Conservation (phyloP, 2,888 invertebrate species). For the Subacronicta megacephala region DNA sequence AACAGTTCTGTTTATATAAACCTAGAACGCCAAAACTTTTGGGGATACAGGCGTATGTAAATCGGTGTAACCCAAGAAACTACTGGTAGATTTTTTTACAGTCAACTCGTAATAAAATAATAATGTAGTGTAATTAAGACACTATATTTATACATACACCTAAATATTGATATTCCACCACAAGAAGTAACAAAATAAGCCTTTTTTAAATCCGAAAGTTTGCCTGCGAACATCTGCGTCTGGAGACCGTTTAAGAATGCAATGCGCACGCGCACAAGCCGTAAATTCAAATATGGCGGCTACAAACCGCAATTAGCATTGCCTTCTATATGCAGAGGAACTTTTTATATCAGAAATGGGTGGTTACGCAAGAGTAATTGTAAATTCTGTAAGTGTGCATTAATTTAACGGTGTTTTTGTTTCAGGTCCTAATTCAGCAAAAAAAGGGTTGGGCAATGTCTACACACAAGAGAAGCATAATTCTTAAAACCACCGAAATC, state of each 20-base stretch:
- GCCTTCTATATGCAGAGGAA: slow-evolving; percentile 62
- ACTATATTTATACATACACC: too few relatives aligned
- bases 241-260: slow-evolving; percentile 75
- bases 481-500: slow-evolving; percentile 60
- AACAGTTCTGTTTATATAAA: slow-evolving; percentile 72
- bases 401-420: slow-evolving; percentile 63
- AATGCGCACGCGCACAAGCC: slow-evolving; percentile 71
- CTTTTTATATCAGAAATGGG: slow-evolving; percentile 65
- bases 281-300: slow-evolving; percentile 81
- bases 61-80: neutral
- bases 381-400: slow-evolving; percentile 30
- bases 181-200: slow-evolving; percentile 14
- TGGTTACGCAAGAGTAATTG: slow-evolving; percentile 62
- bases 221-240: slow-evolving; percentile 71
- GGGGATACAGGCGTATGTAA: too few relatives aligned
- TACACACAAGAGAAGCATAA: slow-evolving; percentile 85
- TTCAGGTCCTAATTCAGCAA: slow-evolving; percentile 77
- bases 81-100: neutral
- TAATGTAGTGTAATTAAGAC: too few relatives aligned
- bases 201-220: slow-evolving; percentile 67
- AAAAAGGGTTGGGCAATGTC: slow-evolving; percentile 83
- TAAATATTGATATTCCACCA: too few relatives aligned
- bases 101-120: too few relatives aligned
- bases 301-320: slow-evolving; percentile 86
- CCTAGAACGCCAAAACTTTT: slow-evolving; percentile 45